Conservation (phyloP, 2,113 vertebrate genomes). For the Synchiropus splendidus region DNA sequence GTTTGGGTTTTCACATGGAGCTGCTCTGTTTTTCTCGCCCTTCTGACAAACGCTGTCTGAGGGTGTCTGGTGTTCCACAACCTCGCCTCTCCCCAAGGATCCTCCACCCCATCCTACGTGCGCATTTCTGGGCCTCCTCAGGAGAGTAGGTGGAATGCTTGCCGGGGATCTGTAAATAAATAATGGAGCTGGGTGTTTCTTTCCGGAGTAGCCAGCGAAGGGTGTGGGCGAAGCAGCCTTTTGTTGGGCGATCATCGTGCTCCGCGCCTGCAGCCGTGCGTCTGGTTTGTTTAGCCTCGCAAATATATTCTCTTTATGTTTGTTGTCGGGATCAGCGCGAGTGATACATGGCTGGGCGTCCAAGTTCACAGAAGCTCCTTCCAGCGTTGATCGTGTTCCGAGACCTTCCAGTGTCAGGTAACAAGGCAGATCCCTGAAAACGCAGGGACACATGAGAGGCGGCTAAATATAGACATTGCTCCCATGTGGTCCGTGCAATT, state of each 20-base stretch:
- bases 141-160: slow-evolving; percentile 46
- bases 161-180: slow-evolving; percentile 56
- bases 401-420: slow-evolving; percentile 55
- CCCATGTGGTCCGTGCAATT: slow-evolving; percentile 36
- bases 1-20: no score
- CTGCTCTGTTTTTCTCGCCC: no score
- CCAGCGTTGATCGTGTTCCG: background rate
- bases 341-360: no score
- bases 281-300: slow-evolving; percentile 5
- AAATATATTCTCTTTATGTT: background rate
- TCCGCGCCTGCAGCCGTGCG: background rate
- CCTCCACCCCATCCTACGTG: slow-evolving; percentile 29
- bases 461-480: slow-evolving; percentile 59
- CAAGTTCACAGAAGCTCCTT: no score
- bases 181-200: slow-evolving; percentile 62
- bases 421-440: slow-evolving; percentile 52
- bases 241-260: slow-evolving; percentile 24
- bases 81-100: no score
- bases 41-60: no score
- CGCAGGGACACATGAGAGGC: slow-evolving; percentile 61
- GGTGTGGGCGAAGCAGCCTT: slow-evolving; percentile 40
- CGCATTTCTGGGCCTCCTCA: slow-evolving; percentile 50
- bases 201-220: slow-evolving; percentile 53
- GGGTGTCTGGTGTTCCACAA: no score
- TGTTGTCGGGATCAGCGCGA: no score